Evolutionary conservation across 2,113 vertebrate species (phyloP).

Genomic region (Geococcyx californianus): DNA sequence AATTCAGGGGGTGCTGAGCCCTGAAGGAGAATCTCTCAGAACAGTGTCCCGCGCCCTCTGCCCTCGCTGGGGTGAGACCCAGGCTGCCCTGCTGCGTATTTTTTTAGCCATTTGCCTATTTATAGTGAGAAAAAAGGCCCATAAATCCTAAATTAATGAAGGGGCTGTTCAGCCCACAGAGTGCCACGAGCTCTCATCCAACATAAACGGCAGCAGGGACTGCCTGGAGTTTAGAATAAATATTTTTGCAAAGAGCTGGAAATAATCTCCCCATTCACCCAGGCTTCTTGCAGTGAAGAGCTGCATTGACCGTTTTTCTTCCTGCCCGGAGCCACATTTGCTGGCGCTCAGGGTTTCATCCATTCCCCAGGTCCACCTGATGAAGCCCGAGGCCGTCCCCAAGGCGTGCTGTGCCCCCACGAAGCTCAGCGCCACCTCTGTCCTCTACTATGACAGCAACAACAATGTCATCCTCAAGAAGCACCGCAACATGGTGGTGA

Average conservation of each 20-base stretch:
- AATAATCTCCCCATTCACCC: conserved; percentile 45
- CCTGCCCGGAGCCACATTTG: fast-evolving
- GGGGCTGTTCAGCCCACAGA: neutral
- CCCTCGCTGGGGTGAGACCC: fast-evolving
- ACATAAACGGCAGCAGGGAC: neutral
- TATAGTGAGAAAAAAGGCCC: neutral
- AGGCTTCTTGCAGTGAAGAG: neutral
- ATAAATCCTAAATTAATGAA: neutral
- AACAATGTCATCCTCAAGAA: conserved; percentile 98
- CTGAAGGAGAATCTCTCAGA: neutral
- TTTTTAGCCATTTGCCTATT: neutral
- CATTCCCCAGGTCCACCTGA: conserved; percentile 84
- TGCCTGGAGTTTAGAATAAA: conserved; percentile 23
- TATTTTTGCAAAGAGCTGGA: conserved; percentile 48
- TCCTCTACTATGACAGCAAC: conserved; percentile 95
- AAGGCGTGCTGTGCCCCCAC: conserved; percentile 94
- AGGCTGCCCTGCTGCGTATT: neutral
- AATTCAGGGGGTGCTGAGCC: neutral
- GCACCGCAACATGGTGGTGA: conserved; percentile 97
- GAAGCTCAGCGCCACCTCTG: conserved; percentile 92
- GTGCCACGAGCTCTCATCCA: neutral
- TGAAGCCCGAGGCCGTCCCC: conserved; percentile 91
- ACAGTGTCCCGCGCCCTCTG: neutral
- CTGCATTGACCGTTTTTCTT: neutral
- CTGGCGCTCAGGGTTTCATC: fast-evolving